Percentiles rank a stretch among this genome's conserved stretches.
phyloP scores from a whole-genome alignment of 2,888 invertebrate genomes.

The Eustalomyia histrio region DNA sequence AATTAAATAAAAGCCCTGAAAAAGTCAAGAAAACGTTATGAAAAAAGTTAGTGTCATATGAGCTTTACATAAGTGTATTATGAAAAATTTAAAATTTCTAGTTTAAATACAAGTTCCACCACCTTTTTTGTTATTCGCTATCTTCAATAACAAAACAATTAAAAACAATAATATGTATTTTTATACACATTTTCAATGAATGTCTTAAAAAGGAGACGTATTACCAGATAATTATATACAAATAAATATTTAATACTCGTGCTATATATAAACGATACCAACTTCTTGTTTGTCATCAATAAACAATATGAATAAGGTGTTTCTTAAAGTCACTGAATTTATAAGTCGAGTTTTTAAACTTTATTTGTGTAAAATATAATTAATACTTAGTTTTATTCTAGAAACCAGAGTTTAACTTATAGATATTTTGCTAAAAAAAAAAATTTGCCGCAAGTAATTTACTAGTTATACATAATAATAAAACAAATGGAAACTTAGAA shows the following conservation, averaged over 20 bases:
- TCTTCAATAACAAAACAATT: not conserved
- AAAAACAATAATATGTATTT: not conserved
- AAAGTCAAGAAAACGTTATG: too few relatives aligned
- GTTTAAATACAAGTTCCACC: too few relatives aligned
- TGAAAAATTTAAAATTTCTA: too few relatives aligned
- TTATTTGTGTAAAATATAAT: not conserved
- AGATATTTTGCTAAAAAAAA: not conserved
- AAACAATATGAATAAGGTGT: not conserved
- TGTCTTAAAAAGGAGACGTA: not conserved
- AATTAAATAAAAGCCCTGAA: too few relatives aligned
- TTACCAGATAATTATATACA: not conserved
- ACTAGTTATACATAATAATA: slow-evolving; percentile 10
- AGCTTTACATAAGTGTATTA: too few relatives aligned
- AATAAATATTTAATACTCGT: slow-evolving; percentile 2
- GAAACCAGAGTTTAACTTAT: not conserved
- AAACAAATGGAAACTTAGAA: slow-evolving; percentile 3
- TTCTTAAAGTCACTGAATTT: slow-evolving; percentile 2
- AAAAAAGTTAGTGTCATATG: too few relatives aligned
- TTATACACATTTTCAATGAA: not conserved
- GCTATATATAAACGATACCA: slow-evolving; percentile 1
- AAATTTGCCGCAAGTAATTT: not conserved
- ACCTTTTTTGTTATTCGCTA: not conserved
- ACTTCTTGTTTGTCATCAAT: not conserved
- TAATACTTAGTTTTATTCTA: not conserved
- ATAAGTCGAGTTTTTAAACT: slow-evolving; percentile 20